These are phyloP conservation scores for Pachypsylla venusta DNA, from an alignment of 1,140 invertebrate species.

Conservation along the genomic window DNA sequence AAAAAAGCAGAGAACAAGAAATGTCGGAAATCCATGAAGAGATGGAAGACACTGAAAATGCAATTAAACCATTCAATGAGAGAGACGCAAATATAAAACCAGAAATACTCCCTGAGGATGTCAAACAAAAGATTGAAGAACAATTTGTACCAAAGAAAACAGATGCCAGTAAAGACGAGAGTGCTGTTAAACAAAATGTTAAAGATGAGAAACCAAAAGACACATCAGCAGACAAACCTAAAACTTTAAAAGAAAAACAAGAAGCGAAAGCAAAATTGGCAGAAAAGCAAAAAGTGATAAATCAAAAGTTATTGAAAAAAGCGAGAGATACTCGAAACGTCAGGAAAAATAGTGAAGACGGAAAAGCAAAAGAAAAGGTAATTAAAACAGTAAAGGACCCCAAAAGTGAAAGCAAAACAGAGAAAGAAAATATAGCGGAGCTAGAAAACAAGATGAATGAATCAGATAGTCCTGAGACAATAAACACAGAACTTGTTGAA, in stretches of 20 bases:
- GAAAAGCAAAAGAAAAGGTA: neutral
- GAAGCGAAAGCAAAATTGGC: neutral
- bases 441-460: too few relatives aligned
- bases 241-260: constrained; percentile 3
- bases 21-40: too few relatives aligned
- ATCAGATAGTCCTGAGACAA: too few relatives aligned
- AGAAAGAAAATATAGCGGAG: neutral
- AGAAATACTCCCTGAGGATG: neutral
- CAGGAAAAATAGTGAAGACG: constrained; percentile 1
- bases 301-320: constrained; percentile 6
- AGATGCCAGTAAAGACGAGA: neutral
- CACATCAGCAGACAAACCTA: neutral
- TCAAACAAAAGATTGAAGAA: neutral
- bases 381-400: neutral
- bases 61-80: too few relatives aligned
- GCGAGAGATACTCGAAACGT: neutral
- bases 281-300: neutral
- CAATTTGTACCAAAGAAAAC: too few relatives aligned
- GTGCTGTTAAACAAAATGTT: neutral
- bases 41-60: too few relatives aligned
- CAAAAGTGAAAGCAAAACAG: neutral
- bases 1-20: too few relatives aligned
- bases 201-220: too few relatives aligned
- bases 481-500: too few relatives aligned
- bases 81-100: too few relatives aligned